Base-by-base conservation (phyloP, 2,888 invertebrate species). In the Bugulina stolonifera region DNA sequence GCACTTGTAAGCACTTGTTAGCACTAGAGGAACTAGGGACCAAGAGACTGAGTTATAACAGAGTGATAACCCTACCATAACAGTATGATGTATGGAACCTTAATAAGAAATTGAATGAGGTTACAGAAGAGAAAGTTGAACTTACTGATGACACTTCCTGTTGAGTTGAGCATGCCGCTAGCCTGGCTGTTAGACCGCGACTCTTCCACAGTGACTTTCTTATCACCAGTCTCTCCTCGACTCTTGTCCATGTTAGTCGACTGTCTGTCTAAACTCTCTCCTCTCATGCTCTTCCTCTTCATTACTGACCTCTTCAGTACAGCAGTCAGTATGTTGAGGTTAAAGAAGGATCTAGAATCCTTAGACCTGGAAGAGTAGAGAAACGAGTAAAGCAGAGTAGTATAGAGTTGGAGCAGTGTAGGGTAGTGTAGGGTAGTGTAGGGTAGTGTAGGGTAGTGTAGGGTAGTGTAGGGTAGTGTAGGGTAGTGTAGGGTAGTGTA, bases 111-210 rank as follows among this genome's bases (percentile, higher is more conserved):
- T n/a, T n/a, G n/a, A n/a, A n/a, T n/a, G n/a, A n/a, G n/a, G n/a
- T n/a, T n/a, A n/a, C 55, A 55, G 22, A 23, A 25, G 23, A 55
- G 3, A 55, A 23, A 23, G 23, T 55, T 14, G 3, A 14, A 64
- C 58, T 71, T 70, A 69, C 72, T 71, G 72, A 69, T 57, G 71
- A 43, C 27, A 34, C 35, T 72, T 22, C 64, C 69, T 25, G 27
- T 71, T 25, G 55, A 69, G 35, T 69, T n/a, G 25, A 35, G 27
- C 23, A 14, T 72, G 18, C 69, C 70, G 29, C 69, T 69, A n/a
- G 79, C 80, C 74, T 80, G 81, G 73, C 81, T 81, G 74, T 82
- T 81, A 27, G 81, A 81, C 29, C 82, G 74, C 0, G 82, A 81
- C 0, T 76, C 75, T 58, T 72, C 73, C 32, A 54, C 22, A 27